phyloP scores from a whole-genome alignment of 2,797 vertebrate genomes.

The Microctenopoma lineatum region DNA sequence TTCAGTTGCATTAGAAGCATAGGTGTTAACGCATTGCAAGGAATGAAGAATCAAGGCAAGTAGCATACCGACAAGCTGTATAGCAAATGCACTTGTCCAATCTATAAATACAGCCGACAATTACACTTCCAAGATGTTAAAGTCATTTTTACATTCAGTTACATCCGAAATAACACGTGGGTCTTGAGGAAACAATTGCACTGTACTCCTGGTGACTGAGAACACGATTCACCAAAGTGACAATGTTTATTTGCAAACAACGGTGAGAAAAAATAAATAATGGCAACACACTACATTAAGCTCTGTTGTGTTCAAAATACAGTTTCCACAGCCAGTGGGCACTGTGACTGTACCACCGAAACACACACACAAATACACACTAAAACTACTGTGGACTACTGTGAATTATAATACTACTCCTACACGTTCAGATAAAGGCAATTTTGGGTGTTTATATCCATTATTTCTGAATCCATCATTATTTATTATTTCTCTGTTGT shows the following conservation, averaged over 20 bases:
- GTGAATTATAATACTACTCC: conserved; percentile 36
- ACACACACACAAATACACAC: conserved; percentile 64
- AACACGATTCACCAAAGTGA: conserved; percentile 63
- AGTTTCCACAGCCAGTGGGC: conserved; percentile 51
- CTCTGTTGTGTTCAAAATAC: conserved; percentile 59
- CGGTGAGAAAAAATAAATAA: conserved; percentile 36
- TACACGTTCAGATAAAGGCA: conserved; percentile 52
- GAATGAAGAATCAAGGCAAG: conserved; percentile 78
- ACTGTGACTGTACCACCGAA: conserved; percentile 58
- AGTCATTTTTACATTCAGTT: conserved; percentile 78
- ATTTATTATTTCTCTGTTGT: conserved; percentile 24
- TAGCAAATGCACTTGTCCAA: conserved; percentile 70
- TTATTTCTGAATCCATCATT: conserved; percentile 25
- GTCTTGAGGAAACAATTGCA: conserved; percentile 64
- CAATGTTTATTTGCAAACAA: conserved; percentile 59
- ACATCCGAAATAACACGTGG: conserved; percentile 61
- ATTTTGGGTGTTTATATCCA: conserved; percentile 24
- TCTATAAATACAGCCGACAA: conserved; percentile 71
- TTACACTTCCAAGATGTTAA: conserved; percentile 75
- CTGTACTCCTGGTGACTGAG: conserved; percentile 44
- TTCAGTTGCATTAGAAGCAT: conserved; percentile 72
- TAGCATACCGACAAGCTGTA: conserved; percentile 69
- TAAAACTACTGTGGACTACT: conserved; percentile 46
- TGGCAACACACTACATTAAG: conserved; percentile 61
- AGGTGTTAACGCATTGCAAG: conserved; percentile 63